These are phyloP conservation scores for Mastomys natalensis DNA, from an alignment of 2,113 vertebrate genomes.

Conservation along the genomic window DNA sequence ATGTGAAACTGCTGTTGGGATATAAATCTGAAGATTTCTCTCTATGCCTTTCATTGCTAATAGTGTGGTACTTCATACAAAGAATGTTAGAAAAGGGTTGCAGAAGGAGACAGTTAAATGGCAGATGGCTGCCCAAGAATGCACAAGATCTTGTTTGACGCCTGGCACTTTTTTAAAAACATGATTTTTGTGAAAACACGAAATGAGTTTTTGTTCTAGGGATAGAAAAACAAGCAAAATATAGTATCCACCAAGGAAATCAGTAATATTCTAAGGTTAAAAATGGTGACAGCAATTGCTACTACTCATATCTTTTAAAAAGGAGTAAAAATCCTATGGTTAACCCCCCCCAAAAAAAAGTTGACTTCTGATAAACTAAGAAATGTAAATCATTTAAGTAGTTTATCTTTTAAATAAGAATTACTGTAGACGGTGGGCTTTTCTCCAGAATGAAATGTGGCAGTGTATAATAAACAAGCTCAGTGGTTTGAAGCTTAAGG, in stretches of 20 bases:
- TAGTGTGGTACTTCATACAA: background rate
- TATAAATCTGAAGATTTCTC: background rate
- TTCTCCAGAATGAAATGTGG: conserved; percentile 56
- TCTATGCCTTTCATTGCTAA: background rate
- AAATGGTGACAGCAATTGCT: conserved; percentile 11
- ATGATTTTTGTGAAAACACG: conserved; percentile 46
- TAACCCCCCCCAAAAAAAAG: background rate
- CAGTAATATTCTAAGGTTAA: conserved; percentile 25
- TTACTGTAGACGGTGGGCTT: conserved; percentile 26
- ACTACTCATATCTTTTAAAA: background rate
- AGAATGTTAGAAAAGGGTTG: background rate
- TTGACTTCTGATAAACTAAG: conserved; percentile 2
- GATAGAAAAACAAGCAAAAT: conserved; percentile 22
- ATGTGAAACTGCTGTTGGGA: background rate
- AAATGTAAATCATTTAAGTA: conserved; percentile 49
- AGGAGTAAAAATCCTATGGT: background rate
- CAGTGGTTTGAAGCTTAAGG: background rate
- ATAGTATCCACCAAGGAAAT: conserved; percentile 44
- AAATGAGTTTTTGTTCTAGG: background rate
- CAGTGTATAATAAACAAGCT: conserved; percentile 50
- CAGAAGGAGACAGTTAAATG: background rate
- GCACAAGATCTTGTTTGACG: background rate
- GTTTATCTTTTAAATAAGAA: conserved; percentile 43
- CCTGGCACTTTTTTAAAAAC: too few relatives aligned
- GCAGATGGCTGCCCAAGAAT: background rate